Evolutionary conservation across 2,888 invertebrate species (phyloP).

Genomic region (Cylindroiulus punctatus): DNA sequence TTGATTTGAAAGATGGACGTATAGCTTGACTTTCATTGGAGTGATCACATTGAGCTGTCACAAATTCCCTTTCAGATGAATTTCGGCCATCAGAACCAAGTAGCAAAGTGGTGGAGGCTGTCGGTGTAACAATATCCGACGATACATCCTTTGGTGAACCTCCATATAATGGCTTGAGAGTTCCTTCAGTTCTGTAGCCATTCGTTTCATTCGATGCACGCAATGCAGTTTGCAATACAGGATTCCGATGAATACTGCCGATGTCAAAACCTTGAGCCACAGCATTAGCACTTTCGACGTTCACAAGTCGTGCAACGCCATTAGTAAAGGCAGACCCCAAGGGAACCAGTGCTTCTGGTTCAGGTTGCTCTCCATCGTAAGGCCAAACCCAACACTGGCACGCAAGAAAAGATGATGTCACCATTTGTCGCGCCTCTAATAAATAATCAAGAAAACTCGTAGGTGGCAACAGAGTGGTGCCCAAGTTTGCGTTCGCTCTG

Average conservation of each 20-base stretch:
- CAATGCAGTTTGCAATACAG: neutral
- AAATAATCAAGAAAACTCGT: constrained; percentile 73
- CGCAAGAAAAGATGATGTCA: constrained; percentile 78
- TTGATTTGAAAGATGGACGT: neutral
- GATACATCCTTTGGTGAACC: neutral
- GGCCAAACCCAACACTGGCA: constrained; percentile 82
- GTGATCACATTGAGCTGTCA: constrained; percentile 3
- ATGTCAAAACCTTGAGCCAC: neutral
- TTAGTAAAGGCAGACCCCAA: neutral
- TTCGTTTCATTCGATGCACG: neutral
- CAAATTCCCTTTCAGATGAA: neutral
- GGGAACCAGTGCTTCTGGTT: neutral
- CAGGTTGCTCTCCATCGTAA: constrained; percentile 68
- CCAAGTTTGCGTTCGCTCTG: neutral
- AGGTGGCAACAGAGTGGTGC: constrained; percentile 60
- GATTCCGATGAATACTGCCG: neutral
- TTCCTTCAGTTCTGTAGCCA: neutral
- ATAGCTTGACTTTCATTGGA: neutral
- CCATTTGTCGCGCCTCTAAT: constrained; percentile 82
- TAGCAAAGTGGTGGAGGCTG: neutral
- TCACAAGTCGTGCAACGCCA: constrained; percentile 11
- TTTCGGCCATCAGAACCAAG: neutral
- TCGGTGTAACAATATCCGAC: neutral
- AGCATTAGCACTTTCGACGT: constrained; percentile 8
- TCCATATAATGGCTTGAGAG: neutral